Base-by-base conservation (phyloP, 2,888 invertebrate species). In the Rotaria macrura region DNA sequence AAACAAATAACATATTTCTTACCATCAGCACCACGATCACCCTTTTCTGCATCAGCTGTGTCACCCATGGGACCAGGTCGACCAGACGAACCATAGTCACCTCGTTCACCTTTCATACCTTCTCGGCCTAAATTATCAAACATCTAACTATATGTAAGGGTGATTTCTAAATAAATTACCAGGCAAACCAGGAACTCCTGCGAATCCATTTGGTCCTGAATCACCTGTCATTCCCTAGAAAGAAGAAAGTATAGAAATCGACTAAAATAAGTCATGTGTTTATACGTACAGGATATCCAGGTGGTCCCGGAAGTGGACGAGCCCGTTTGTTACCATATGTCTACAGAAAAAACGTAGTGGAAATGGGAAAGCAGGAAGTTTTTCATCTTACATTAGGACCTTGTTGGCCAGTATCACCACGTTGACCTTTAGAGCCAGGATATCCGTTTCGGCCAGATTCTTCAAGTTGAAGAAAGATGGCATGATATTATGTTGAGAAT, bases 181-280 rank as follows among this genome's bases (percentile, higher is more conserved):
- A 43, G 84, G 84, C 12, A 84, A 84, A n/a, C 84, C 84, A 7
- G 84, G 52, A 29, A n/a, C 3, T 38, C 86, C 86, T 4, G 57
- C 23, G 17, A 54, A 84, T n/a, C 86, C 86, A 47, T 49, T 74
- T 57, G 40, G 57, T 17, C 86, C 86, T 23, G 25, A 23, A 29
- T 86, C 74, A 55, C 86, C 86, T 20, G 79, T 23, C 43, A 79
- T 43, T 10, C 79, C 79, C 79, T 79, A 79, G 14, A 65, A n/a
- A 14, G 5, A 65, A 29, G 49, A 49, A 1, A 17, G 14, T 47
- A 49, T 12, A 43, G 34, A 40, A 1, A n/a, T 79, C 20, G 4
- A 43, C 25, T 79, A 25, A 2, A 17, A 79, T n/a, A 40, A 0
- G 5, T 7, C 5, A 40, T n/a, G 14, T 34, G 43, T 25, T 43